Evolutionary conservation across 1,140 invertebrate genomes (phyloP).

Genomic region (Lanistes nyassanus): DNA sequence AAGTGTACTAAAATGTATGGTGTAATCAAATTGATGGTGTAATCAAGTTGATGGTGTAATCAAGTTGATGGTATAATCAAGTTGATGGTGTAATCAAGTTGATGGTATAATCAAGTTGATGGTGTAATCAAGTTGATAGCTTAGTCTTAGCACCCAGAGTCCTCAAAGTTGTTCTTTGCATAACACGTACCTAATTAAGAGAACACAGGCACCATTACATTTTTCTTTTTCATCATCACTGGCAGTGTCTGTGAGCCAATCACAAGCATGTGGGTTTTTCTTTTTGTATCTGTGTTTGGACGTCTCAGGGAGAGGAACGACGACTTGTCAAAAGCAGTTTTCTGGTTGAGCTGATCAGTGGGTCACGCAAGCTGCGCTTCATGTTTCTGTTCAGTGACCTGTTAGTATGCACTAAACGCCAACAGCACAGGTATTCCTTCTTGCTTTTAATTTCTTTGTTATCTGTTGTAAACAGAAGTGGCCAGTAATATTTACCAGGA

Average conservation of each 20-base stretch:
- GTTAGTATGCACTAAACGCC: slow-evolving; percentile 92
- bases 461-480: background rate
- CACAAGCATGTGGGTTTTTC: too few species aligned
- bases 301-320: slow-evolving; percentile 79
- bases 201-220: background rate
- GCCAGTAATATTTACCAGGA: background rate
- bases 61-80: too few species aligned
- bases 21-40: too few species aligned
- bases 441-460: slow-evolving; percentile 6
- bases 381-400: slow-evolving; percentile 95
- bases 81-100: too few species aligned
- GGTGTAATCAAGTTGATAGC: too few species aligned
- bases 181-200: too few species aligned
- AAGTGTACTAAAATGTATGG: too few species aligned
- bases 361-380: slow-evolving; percentile 85
- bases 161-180: too few species aligned
- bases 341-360: slow-evolving; percentile 86
- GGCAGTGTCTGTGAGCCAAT: background rate
- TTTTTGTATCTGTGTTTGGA: background rate
- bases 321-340: slow-evolving; percentile 94
- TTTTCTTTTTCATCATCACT: slow-evolving; percentile 10
- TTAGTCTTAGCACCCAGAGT: too few species aligned
- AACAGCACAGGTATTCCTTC: slow-evolving; percentile 68
- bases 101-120: too few species aligned
- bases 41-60: too few species aligned